Evolutionary conservation across 2,113 vertebrate species (phyloP), one percentile per base, ranked within the genome.

Genomic region (Onychostoma macrolepis): DNA sequence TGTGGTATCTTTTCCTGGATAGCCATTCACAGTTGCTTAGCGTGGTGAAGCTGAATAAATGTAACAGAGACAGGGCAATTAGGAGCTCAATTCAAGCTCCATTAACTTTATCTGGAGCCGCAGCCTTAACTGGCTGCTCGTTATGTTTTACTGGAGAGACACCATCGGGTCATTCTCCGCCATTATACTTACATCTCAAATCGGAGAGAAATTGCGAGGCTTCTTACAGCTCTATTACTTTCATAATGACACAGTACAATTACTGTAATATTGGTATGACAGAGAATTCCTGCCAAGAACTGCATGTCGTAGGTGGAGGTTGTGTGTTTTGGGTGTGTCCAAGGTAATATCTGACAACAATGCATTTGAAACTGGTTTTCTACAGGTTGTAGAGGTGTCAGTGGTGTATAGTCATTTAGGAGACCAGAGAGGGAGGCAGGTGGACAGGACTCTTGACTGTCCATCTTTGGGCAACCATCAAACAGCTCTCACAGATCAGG

Each of bases 41-140:
- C n/a, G 67, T 84, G 84, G 82, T 88, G 89, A 88, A 85, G 89
- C 84, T 88, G 87, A 90, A 88, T 90, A 90, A 90, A 90, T 97
- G 96, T 97, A 96, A 97, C 96, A 96, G 96, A 96, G 96, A 96
- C 96, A 96, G 96, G 96, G 96, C 96, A 97, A 97, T 97, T 97
- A 97, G 96, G 95, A 97, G 96, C 96, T 96, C 96, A 96, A 96
- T 97, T 97, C 96, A 97, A 96, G 96, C 96, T 96, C 96, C 96
- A 97, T 97, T 97, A 97, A 96, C 96, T 97, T 97, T 96, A 90
- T 96, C 95, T 95, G 96, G 95, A 96, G 97, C 96, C 96, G 96
- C 95, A 96, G 96, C 96, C 88, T 86, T 84, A 86, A 89, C 85
- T 81, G 80, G 85, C 86, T 88, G 79, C 88, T 89, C 86, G 79